phyloP scores from a whole-genome alignment of 92 coral and sea anemone genomes.

The Zoanthus sansibaricus region DNA sequence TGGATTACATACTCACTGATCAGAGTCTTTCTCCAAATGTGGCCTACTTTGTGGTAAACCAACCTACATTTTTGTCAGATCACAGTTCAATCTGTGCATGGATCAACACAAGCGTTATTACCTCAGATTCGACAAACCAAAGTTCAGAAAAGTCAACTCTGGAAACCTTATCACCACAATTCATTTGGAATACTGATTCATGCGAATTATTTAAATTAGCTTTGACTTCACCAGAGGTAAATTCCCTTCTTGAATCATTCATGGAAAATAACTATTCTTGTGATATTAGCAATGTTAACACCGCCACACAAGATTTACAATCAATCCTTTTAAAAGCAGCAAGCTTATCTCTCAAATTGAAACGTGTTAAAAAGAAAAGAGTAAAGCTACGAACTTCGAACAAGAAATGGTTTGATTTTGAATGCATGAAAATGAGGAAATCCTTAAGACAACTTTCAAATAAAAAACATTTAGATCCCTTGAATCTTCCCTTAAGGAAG shows the following conservation, averaged over 20 bases:
- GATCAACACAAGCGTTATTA: conserved; percentile 36
- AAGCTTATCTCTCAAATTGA: too few species aligned
- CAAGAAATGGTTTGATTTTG: too few species aligned
- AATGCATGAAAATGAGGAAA: too few species aligned
- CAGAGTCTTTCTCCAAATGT: conserved; percentile 23
- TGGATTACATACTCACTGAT: conserved; percentile 51
- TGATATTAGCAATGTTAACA: conserved; percentile 15
- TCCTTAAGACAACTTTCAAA: too few species aligned
- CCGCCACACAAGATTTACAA: neutral
- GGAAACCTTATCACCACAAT: conserved; percentile 43
- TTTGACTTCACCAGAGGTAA: conserved; percentile 31
- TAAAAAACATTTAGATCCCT: too few species aligned
- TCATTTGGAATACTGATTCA: conserved; percentile 10
- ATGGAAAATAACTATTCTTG: conserved; percentile 10
- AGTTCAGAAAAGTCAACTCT: conserved; percentile 19
- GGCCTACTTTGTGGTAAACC: conserved; percentile 52
- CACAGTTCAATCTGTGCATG: conserved; percentile 19
- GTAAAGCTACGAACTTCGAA: too few species aligned
- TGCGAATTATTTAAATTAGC: neutral
- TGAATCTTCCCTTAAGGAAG: too few species aligned
- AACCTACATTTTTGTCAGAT: conserved; percentile 20
- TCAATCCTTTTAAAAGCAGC: conserved; percentile 10
- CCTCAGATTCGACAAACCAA: conserved; percentile 18
- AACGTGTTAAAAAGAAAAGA: too few species aligned
- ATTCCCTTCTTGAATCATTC: conserved; percentile 27